phyloP scores from a whole-genome alignment of 2,797 vertebrate species.

The Clarias pachynema region DNA sequence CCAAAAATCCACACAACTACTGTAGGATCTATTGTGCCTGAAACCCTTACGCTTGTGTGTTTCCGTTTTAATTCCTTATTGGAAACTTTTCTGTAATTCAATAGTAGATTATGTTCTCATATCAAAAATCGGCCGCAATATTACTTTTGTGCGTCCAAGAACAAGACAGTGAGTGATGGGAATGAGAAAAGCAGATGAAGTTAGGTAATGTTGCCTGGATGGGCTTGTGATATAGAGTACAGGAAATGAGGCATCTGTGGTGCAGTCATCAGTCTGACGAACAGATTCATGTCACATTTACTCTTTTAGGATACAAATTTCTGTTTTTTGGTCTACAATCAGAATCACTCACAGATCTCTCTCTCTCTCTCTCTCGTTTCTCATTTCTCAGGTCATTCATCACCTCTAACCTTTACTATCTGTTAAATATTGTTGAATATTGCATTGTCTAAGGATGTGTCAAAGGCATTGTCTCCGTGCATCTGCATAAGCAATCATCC shows the following conservation, averaged over 20 bases:
- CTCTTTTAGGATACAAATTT: slow-evolving; percentile 39
- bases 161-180: slow-evolving; percentile 47
- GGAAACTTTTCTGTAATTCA: not conserved
- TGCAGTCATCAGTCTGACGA: slow-evolving; percentile 45
- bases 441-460: slow-evolving; percentile 17
- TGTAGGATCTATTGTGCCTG: not conserved
- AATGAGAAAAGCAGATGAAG: slow-evolving; percentile 13
- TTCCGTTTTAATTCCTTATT: not conserved
- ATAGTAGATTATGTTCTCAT: slow-evolving; percentile 22
- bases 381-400: slow-evolving; percentile 4
- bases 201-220: slow-evolving; percentile 22
- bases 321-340: slow-evolving; percentile 41
- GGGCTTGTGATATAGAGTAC: slow-evolving; percentile 30
- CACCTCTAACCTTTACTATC: slow-evolving; percentile 23
- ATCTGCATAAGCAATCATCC: slow-evolving; percentile 9
- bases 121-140: slow-evolving; percentile 29
- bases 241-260: slow-evolving; percentile 40
- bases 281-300: slow-evolving; percentile 44
- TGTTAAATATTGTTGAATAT: slow-evolving; percentile 31
- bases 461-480: slow-evolving; percentile 22
- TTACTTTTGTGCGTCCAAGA: not conserved
- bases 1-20: not conserved
- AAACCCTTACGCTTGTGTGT: not conserved
- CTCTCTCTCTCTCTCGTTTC: not conserved
- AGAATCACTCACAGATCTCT: not conserved